Base-by-base conservation (phyloP, 2,888 invertebrate species). In the Pseudococcus jackbeardsleyi region DNA sequence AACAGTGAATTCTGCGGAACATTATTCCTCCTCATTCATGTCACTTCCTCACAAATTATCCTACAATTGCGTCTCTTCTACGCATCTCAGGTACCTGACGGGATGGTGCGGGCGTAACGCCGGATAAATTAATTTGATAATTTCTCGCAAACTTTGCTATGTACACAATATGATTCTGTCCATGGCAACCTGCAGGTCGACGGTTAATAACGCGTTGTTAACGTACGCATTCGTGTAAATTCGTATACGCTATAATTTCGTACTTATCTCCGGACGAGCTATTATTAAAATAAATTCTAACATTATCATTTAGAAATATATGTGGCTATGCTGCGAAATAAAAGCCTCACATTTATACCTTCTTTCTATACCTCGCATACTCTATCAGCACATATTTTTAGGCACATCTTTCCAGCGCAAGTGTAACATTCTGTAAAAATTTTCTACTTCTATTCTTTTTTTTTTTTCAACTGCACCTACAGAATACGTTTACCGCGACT, bases 221-320 rank as follows among this genome's bases (percentile, higher is more conserved):
- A 54, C 54, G 54, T 54, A 54, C 54, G 54, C 54, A 54, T 54
- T 50, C 26, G 68, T 68, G 26, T 68, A 68, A 26, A 26, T 68
- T 68, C 26, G 26, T 26, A 68, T 26, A 68, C 68, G 84, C 26
- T 50, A 22, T 84, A 84, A 50, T 50, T 50, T 50, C 84, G 48
- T 84, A 19, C 42, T 84, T 50, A 50, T 84, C 46, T 84, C 50
- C 19, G 17, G 19, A 84, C 84, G 50, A 39, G 42, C 84, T 84
- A 48, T 84, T 84, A 84, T 50, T 84, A 84, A 84, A 50, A 50
- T 48, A 42, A 50, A 84, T 84, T 50, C 15, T 84, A 48, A 50
- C 39, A 77, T 77, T 77, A 77, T 77, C 68, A 68, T 68, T 68
- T 68, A 68, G 9, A 50, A n/a, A 54, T 6, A 8, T n/a, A n/a